Percentiles rank a stretch among this genome's conserved stretches.
Conservation (phyloP, 2,797 vertebrate genomes). For the Knipowitschia caucasica region DNA sequence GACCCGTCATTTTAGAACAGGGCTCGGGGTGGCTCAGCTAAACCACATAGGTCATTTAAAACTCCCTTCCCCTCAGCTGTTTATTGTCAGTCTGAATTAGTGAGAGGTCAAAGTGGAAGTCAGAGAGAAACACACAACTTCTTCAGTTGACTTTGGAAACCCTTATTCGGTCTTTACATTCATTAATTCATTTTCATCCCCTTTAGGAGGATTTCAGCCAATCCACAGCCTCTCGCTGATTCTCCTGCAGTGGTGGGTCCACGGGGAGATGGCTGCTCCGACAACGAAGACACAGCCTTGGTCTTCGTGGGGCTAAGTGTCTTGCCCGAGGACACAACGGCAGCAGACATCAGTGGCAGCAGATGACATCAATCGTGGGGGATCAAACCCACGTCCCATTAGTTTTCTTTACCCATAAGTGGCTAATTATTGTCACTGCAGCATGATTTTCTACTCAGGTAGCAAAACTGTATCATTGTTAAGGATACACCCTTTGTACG, state of each 20-base stretch:
- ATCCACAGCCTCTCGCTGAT: no score
- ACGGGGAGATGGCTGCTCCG: no score
- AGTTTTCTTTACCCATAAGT: no score
- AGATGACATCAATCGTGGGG: no score
- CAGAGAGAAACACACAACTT: constrained; percentile 26
- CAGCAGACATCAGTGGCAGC: no score
- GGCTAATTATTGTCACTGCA: neutral
- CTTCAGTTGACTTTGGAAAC: constrained; percentile 12
- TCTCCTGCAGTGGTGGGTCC: no score
- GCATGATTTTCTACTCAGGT: neutral
- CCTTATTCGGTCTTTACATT: constrained; percentile 8
- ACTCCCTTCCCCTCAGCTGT: constrained; percentile 38
- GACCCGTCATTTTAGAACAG: constrained; percentile 50
- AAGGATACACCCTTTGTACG: constrained; percentile 12
- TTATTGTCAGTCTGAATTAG: constrained; percentile 46
- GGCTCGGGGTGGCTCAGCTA: constrained; percentile 40
- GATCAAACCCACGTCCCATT: no score
- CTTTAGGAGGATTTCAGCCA: no score
- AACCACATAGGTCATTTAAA: constrained; percentile 62
- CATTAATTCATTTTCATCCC: no score
- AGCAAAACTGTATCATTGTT: neutral
- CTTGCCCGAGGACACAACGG: no score
- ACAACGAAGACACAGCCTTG: no score
- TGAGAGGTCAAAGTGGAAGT: constrained; percentile 40
- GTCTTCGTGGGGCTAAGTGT: no score